Evolutionary conservation across 1,140 invertebrate genomes (phyloP).

Genomic region (Phortica variegata): DNA sequence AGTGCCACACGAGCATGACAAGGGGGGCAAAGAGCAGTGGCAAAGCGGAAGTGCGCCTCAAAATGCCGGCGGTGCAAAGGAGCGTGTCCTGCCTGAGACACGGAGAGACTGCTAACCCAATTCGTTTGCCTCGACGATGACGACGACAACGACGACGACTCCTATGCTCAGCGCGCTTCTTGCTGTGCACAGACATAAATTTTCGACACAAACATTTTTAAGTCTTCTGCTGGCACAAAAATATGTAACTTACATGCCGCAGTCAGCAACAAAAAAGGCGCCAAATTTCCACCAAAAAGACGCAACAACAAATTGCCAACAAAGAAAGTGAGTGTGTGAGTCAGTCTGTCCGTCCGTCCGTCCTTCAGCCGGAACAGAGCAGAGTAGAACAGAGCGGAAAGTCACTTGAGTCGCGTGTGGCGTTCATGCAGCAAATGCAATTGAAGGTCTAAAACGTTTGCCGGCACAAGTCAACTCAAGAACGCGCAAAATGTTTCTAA

Average conservation of each 20-base stretch:
- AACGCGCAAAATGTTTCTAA: background rate
- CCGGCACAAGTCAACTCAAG: too few species aligned
- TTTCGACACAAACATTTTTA: background rate
- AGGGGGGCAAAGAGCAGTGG: too few species aligned
- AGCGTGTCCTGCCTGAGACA: background rate
- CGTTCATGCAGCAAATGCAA: background rate
- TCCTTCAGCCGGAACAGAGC: conserved; percentile 8
- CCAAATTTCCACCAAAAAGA: too few species aligned
- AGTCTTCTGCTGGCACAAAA: too few species aligned
- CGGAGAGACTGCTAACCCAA: conserved; percentile 42
- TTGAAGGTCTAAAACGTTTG: too few species aligned
- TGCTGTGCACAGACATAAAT: background rate
- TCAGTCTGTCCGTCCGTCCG: too few species aligned
- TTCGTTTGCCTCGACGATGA: conserved; percentile 29
- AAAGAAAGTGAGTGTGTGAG: too few species aligned
- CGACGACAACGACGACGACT: background rate
- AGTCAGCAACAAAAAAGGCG: too few species aligned
- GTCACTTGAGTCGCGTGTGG: conserved; percentile 3
- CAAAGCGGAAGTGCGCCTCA: conserved; percentile 52
- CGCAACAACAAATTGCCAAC: too few species aligned
- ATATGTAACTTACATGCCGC: too few species aligned
- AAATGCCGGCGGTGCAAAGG: conserved; percentile 25
- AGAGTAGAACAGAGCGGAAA: conserved; percentile 5
- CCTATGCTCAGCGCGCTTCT: conserved; percentile 26
- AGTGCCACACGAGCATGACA: too few species aligned